A percentile compares a stretch with the other conserved stretches of the same genome.
These are phyloP conservation scores for Anthopleura sola DNA, from an alignment of 64 coral and sea anemone species.

Conservation along the genomic window DNA sequence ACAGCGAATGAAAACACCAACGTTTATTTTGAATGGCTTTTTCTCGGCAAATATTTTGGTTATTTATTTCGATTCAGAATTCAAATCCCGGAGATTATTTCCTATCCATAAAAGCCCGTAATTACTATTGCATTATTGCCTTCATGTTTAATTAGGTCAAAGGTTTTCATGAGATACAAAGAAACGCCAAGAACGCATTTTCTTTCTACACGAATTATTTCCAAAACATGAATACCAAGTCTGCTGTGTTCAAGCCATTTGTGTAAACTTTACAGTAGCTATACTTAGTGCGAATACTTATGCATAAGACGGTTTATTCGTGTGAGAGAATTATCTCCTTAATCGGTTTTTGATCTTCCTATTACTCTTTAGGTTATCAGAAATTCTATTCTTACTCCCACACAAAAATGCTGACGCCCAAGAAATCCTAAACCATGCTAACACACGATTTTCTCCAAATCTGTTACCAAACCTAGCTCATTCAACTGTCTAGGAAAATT, in stretches of 20 bases:
- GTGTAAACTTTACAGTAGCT: not conserved
- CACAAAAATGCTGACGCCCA: conserved; percentile 26
- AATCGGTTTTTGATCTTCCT: not conserved
- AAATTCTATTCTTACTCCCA: not conserved
- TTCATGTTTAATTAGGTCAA: not conserved
- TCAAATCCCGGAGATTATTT: not conserved
- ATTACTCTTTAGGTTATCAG: not conserved
- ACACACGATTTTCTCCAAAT: not conserved
- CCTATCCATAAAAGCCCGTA: not conserved
- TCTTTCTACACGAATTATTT: not conserved
- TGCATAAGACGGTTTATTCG: not conserved
- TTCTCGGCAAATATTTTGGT: not conserved
- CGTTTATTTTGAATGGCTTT: not conserved
- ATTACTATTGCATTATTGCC: not conserved
- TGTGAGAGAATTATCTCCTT: not conserved
- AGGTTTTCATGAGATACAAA: not conserved
- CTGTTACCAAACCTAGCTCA: not conserved
- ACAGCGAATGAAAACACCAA: not conserved
- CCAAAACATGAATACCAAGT: not conserved
- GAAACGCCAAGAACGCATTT: not conserved
- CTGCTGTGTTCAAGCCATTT: not conserved
- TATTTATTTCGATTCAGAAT: not conserved
- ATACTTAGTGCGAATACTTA: not conserved
- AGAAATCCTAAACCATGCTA: not conserved
- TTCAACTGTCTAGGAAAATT: not conserved